phyloP scores from a whole-genome alignment of 2,113 vertebrate genomes.

The Hemiprocne comata region DNA sequence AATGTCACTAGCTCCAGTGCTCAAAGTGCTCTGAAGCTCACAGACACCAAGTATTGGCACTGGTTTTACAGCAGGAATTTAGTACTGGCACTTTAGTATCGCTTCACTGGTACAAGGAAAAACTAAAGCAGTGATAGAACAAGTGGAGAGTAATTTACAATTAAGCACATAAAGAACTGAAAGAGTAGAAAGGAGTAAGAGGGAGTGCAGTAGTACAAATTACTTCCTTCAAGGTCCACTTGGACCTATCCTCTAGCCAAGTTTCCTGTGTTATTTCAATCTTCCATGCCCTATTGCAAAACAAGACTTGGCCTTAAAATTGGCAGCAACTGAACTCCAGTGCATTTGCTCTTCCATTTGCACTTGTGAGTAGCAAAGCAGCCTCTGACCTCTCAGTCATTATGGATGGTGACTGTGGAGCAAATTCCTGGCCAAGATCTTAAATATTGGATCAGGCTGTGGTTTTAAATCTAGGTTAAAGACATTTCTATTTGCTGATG shows the following conservation, averaged over 20 bases:
- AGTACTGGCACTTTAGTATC: background rate
- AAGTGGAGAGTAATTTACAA: constrained; percentile 46
- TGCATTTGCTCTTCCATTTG: background rate
- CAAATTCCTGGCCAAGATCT: constrained; percentile 46
- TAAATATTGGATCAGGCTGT: constrained; percentile 17
- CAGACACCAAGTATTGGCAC: background rate
- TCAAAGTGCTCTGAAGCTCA: background rate
- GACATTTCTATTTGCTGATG: constrained; percentile 42
- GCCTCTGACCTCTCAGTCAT: constrained; percentile 46
- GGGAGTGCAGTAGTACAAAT: constrained; percentile 12
- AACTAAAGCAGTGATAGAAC: background rate
- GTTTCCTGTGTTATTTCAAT: constrained; percentile 47
- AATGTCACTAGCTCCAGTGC: constrained; percentile 46
- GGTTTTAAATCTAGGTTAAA: constrained; percentile 52
- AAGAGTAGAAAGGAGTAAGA: constrained; percentile 1
- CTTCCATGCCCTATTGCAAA: constrained; percentile 30
- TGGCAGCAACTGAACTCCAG: constrained; percentile 3
- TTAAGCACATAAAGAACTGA: constrained; percentile 45
- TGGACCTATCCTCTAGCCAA: background rate
- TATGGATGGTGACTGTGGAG: constrained; percentile 41
- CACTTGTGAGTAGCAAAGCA: background rate
- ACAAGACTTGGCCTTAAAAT: background rate
- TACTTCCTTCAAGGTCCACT: constrained; percentile 19
- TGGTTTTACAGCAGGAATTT: background rate
- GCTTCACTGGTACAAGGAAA: constrained; percentile 20